These are phyloP conservation scores for Falcunculus frontatus DNA, from an alignment of 2,113 vertebrate genomes.

Conservation along the genomic window DNA sequence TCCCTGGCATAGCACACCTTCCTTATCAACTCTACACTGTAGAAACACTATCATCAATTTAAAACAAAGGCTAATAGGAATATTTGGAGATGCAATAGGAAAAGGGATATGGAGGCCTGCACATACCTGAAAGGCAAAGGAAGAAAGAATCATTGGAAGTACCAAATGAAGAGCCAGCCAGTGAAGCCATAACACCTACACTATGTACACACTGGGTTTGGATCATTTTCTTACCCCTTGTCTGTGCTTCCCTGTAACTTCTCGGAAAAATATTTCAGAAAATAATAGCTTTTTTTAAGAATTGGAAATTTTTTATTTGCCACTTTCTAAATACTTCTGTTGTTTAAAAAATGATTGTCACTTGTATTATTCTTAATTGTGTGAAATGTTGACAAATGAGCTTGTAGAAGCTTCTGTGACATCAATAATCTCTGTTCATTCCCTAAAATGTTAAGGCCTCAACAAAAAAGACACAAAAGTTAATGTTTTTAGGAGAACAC, in stretches of 20 bases:
- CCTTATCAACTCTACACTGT: not conserved
- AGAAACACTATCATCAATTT: not conserved
- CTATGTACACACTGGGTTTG: rapidly evolving
- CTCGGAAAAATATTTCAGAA: not conserved
- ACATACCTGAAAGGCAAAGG: not conserved
- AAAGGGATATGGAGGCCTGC: not conserved
- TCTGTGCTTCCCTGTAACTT: not conserved
- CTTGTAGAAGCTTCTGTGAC: not conserved
- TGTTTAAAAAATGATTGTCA: not conserved
- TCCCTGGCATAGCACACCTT: not conserved
- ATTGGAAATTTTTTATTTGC: not conserved
- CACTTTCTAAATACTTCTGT: not conserved
- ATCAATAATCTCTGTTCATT: not conserved
- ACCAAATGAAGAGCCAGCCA: not conserved
- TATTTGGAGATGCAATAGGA: not conserved
- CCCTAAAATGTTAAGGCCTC: not conserved
- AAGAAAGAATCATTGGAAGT: not conserved
- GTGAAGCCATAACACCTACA: not conserved
- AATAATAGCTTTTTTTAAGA: not conserved
- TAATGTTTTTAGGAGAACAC: not conserved
- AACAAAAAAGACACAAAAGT: not conserved
- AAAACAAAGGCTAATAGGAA: not conserved
- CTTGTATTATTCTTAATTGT: not conserved
- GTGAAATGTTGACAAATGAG: not conserved
- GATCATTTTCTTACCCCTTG: not conserved